phyloP scores from a whole-genome alignment of 2,113 vertebrate genomes.

The Heterotilapia buettikoferi region DNA sequence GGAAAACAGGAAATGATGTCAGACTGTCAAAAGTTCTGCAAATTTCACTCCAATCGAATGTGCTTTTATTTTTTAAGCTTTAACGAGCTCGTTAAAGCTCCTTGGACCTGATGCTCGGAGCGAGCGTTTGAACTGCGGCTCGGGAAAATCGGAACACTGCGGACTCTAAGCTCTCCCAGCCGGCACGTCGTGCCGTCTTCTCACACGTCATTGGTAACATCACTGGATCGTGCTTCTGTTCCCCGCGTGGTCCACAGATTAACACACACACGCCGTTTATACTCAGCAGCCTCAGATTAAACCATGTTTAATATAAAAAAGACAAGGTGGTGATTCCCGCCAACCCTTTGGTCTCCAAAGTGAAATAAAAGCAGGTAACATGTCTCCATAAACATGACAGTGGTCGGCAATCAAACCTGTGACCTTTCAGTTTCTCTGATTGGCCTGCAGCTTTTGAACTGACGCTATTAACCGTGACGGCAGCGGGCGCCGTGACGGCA shows the following conservation, averaged over 20 bases:
- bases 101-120: background rate
- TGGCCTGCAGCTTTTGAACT: rapidly evolving
- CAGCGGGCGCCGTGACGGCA: rapidly evolving
- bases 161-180: background rate
- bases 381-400: background rate
- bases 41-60: background rate
- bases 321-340: background rate
- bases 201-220: background rate
- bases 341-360: background rate
- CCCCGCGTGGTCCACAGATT: background rate
- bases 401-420: background rate
- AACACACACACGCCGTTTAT: background rate
- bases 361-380: background rate
- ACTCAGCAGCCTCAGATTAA: background rate
- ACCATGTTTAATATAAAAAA: background rate
- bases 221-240: background rate
- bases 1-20: background rate
- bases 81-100: background rate
- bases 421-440: background rate
- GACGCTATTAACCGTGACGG: rapidly evolving
- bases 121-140: background rate
- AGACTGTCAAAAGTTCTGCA: background rate
- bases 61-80: background rate
- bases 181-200: background rate
- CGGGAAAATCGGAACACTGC: background rate